Base-by-base conservation (phyloP, 2,888 invertebrate species). In the Syrista parreyssii region DNA sequence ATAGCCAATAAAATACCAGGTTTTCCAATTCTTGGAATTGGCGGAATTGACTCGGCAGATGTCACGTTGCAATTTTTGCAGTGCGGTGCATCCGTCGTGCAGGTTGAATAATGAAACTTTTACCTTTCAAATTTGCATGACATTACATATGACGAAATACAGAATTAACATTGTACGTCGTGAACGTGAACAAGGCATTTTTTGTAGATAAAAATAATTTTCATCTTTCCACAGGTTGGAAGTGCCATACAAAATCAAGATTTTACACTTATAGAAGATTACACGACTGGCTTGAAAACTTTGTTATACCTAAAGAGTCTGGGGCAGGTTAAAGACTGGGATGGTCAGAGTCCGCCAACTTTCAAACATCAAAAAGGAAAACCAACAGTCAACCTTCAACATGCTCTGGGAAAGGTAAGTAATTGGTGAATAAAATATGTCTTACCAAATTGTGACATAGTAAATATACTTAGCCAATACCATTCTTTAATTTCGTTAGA, bases 161-260 rank as follows among this genome's bases (percentile, higher is more conserved):
- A 40, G 12, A 40, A 40, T 40, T 40, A 40, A 4, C 4, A 40
- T 40, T 40, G 15, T 40, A 40, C 4, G 40, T 40, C 15, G 15
- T 15, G 15, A 40, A 15, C 40, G 6, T 6, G 15, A 40, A 15
- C 1, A 6, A 40, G 40, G 1, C 40, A 15, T 15, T 40, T 40
- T 40, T 40, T 40, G 40, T 40, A 15, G 4, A 40, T 40, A 40
- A 40, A 75, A 72, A 74, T 72, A 68, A 76, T 68, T 75, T 55
- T 74, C 73, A 55, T 76, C 78, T 76, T 73, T 74, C 74, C 79
- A n/a, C 86, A 96, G 96, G 94, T 98, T 78, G 97, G 99, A 92
- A 99, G 98, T 86, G 97, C 99, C 0, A 95, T 99, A 32, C 99
- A 99, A 92, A 99, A 99, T 92, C 99, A 99, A 92, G 99, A 99